A percentile compares a stretch with the other conserved stretches of the same genome.
Evolutionary conservation across 1,140 invertebrate species (phyloP).

Genomic region (Lepidurus arcticus): DNA sequence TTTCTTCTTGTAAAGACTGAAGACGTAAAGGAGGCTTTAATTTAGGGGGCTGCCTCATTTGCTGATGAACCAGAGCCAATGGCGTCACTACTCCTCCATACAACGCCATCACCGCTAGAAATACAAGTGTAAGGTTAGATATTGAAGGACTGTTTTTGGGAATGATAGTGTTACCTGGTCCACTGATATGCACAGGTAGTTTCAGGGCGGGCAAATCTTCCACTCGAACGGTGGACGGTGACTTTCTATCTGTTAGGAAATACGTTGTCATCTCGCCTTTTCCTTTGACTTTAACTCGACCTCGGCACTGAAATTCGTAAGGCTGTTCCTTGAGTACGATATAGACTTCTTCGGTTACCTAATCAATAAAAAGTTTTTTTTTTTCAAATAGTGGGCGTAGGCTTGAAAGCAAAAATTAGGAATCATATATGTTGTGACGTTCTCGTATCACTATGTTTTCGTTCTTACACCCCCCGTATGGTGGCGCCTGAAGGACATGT

Average conservation of each 20-base stretch:
- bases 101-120: conserved; percentile 38
- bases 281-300: conserved; percentile 84
- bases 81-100: conserved; percentile 64
- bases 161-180: background rate
- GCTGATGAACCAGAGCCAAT: conserved; percentile 53
- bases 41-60: conserved; percentile 48
- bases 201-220: conserved; percentile 47
- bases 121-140: background rate
- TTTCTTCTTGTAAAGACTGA: conserved; percentile 23
- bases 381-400: too few relatives aligned
- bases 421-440: too few relatives aligned
- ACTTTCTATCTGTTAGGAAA: conserved; percentile 67
- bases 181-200: conserved; percentile 30
- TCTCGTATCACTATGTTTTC: too few relatives aligned
- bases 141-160: background rate
- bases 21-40: conserved; percentile 44
- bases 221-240: conserved; percentile 52
- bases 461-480: too few relatives aligned
- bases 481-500: too few relatives aligned
- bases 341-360: conserved; percentile 76
- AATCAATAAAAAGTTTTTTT: conserved; percentile 28
- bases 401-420: too few relatives aligned
- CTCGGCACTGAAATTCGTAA: conserved; percentile 72
- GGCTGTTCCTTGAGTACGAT: conserved; percentile 62
- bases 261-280: conserved; percentile 93